Base-by-base conservation (phyloP, 1,140 invertebrate species). In the Mylabris phalerata region DNA sequence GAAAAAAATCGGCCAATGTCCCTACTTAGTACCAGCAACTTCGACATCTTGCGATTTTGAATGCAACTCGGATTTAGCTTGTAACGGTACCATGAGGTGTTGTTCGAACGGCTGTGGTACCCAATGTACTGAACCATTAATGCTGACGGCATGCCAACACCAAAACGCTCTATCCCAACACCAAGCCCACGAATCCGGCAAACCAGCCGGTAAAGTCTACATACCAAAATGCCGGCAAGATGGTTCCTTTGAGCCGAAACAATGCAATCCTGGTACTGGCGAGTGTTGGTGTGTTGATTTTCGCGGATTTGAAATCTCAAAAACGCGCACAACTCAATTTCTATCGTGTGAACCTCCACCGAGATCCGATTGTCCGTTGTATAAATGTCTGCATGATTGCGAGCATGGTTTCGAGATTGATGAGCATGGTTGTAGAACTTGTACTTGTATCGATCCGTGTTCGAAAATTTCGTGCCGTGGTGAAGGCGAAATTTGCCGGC, bases 251-350 rank as follows among this genome's bases (percentile, higher is more conserved):
- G 80, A 86, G 50, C 72, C 80, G 2, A 83, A 90, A 4, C 93
- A 95, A 66, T 96, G 93, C 70, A 82, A 89, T 68, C 79, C 81
- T 0, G 80, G 83, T 4, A 82, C 82, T 32, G 84, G 84, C 5
- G 80, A 86, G 62, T 96, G 93, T 70, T 95, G 92, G 92, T 95
- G 93, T 75, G 91, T 94, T 0, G 91, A 95, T 65, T 77, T 82
- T 39, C 83, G 87, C 64, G 92, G 92, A 0, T 86, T 88, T 45
- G 90, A 93, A 73, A 75, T 89, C n/a, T 78, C 83, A 4, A 78
- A 83, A 32, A 84, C 82, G 0, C 70, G 80, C 4, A 74, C 48
- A 57, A 76, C 74, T 0, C 50, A 60, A 2, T 55, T 65, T 7
- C 70, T 78, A 4, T 62, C 71, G 7, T 80, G 79, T 59, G 59